Base-by-base conservation (phyloP, 2,888 invertebrate species). In the Helicoverpa assulta region DNA sequence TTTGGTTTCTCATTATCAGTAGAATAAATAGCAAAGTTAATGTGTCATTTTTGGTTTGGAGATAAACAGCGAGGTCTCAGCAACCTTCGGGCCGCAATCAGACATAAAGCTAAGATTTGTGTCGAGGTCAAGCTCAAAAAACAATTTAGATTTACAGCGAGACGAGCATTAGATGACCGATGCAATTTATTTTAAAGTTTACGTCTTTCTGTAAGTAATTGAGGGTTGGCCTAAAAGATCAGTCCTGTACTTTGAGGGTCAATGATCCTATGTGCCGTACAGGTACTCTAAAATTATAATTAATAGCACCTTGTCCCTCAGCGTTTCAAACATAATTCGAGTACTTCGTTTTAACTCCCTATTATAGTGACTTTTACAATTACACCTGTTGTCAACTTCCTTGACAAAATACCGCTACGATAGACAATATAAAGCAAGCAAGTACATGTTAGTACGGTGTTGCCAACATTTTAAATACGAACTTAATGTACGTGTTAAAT, bases 61-160 rank as follows among this genome's bases (percentile, higher is more conserved):
- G 78, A 82, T 81, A 82, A 80, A 84, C 67, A 81, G 64, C 84
- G 85, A 88, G 85, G 85, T 73, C 73, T 70, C 19, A 16, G 33
- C 21, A 80, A 76, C 83, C 83, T 85, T 80, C 73, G 21, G 57
- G 67, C 65, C 51, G 62, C 70, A 60, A 83, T 84, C 78, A 74
- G 75, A 84, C 82, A 79, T 85, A 83, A 89, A 86, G 69, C 79
- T 74, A 66, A 71, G 70, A 87, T 84, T 81, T 67, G 78, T 88
- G 87, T 85, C 88, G 84, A 89, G 89, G 89, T 82, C 84, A 71
- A n/a, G 47, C 51, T 63, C 57, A 79, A 82, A 74, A 78, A 83
- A 81, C 80, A 77, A 74, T 84, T 84, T 76, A 79, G 83, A 56
- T 78, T 76, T 65, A 76, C 73, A 67, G 66, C 69, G 54, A 56